Conservation (phyloP, 2,113 vertebrate species). For the Microcebus tavaratra region DNA sequence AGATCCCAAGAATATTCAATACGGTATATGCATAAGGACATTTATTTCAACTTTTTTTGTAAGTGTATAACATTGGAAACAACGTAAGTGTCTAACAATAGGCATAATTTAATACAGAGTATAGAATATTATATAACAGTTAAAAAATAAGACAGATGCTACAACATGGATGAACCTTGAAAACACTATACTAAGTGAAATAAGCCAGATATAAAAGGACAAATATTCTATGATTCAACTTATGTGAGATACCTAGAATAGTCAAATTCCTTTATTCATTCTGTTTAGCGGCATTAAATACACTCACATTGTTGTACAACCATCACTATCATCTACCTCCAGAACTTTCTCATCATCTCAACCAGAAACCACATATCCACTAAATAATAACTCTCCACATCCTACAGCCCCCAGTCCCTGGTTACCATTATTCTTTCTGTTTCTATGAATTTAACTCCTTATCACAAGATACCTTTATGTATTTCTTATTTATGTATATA, state of each 20-base stretch:
- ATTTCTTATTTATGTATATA: no score
- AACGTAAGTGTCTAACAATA: background rate
- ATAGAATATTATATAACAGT: background rate
- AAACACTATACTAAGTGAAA: slow-evolving; percentile 12
- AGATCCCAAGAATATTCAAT: background rate
- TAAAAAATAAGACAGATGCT: slow-evolving; percentile 36
- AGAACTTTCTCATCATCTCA: no score
- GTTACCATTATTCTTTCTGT: no score
- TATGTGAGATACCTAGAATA: background rate
- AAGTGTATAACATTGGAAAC: slow-evolving; percentile 28
- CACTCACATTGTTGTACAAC: no score
- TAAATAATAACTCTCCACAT: no score
- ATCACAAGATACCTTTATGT: no score
- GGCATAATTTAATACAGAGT: slow-evolving; percentile 6
- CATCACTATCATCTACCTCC: no score
- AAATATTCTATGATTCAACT: slow-evolving; percentile 16
- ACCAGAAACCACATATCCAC: no score
- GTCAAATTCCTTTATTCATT: background rate
- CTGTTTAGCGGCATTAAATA: no score
- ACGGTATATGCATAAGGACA: background rate
- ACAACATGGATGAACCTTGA: background rate
- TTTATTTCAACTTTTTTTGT: slow-evolving; percentile 12
- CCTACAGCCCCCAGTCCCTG: no score
- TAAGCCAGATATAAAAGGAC: slow-evolving; percentile 28
- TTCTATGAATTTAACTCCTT: no score